Evolutionary conservation across 1,140 invertebrate species (phyloP), one percentile per base, ranked within the genome.

Genomic region (Bombus sylvicola): DNA sequence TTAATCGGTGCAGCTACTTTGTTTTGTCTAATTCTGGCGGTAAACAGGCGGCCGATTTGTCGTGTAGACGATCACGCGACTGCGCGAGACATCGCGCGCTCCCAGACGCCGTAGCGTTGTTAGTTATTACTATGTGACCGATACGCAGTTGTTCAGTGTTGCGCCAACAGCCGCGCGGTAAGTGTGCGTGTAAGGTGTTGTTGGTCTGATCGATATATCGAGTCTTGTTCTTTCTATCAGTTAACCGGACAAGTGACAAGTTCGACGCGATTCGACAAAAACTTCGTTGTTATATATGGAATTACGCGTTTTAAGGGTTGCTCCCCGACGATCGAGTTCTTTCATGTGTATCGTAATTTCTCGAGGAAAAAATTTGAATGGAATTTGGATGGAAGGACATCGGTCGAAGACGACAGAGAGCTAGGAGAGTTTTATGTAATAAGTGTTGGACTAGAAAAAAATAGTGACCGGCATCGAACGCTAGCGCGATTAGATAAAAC

Each of bases 61-160:
- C 69, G 86, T 69, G 81, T 85, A 90, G 71, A 74, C 88, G 82
- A 90, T 88, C 88, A 78, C 68, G 89, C 89, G 89, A 86, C 89
- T 90, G 83, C 89, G 86, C 89, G 86, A 78, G 10, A 71, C 83
- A 77, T 87, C 86, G 88, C 73, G 80, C 77, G 72, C 87, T 69
- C 76, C 28, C 72, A 79, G 79, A 88, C 81, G 86, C 83, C 73
- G 43, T 53, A 53, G 18, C 47, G 47, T 18, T 53, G 5, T 78
- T 91, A 88, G 64, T 79, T 89, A 85, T 53, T 53, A 53, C 18
- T 53, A 53, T 53, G 47, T 83, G 89, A 84, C 74, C 77, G 81
- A 86, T 83, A 88, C 83, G 83, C 85, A 90, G 83, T 88, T 82
- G 85, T 72, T 80, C 89, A 92, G 91, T 92, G 64, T 86, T 76